These are phyloP conservation scores for Rhincodon typus DNA, from an alignment of 2,797 vertebrate genomes.

Conservation along the genomic window DNA sequence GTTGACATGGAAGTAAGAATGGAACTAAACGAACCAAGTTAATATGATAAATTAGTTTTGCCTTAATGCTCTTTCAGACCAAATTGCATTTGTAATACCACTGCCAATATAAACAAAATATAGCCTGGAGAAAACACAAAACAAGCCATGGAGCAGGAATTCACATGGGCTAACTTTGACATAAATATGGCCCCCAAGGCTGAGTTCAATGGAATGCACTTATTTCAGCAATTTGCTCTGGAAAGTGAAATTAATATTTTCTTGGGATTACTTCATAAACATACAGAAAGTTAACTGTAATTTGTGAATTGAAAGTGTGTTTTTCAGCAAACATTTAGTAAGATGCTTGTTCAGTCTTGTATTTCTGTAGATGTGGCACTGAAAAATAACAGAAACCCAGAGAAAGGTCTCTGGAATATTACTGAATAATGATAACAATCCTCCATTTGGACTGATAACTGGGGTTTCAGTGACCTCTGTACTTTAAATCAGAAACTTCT, in stretches of 20 bases:
- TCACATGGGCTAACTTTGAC: constrained; percentile 5
- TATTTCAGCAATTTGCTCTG: not conserved
- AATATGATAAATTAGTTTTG: not conserved
- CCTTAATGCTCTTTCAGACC: not conserved
- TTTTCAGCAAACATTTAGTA: not conserved
- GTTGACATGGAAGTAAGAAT: not conserved
- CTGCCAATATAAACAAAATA: not conserved
- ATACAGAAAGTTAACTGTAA: not conserved
- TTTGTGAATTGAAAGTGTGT: not conserved
- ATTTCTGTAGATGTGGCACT: not conserved
- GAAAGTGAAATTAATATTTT: not conserved
- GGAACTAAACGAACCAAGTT: not conserved
- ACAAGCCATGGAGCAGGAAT: not conserved
- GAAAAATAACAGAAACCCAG: not conserved
- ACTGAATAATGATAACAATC: not conserved
- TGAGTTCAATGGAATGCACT: not conserved
- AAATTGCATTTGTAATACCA: not conserved
- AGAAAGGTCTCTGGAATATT: not conserved
- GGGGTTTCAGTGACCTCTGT: not conserved
- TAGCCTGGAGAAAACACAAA: not conserved
- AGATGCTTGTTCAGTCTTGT: not conserved
- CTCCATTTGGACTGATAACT: not conserved
- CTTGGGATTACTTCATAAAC: not conserved
- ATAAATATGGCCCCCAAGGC: not conserved
- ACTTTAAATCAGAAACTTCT: constrained; percentile 1